Base-by-base conservation (phyloP, 2,113 vertebrate species). In the Poicephalus meyeri region DNA sequence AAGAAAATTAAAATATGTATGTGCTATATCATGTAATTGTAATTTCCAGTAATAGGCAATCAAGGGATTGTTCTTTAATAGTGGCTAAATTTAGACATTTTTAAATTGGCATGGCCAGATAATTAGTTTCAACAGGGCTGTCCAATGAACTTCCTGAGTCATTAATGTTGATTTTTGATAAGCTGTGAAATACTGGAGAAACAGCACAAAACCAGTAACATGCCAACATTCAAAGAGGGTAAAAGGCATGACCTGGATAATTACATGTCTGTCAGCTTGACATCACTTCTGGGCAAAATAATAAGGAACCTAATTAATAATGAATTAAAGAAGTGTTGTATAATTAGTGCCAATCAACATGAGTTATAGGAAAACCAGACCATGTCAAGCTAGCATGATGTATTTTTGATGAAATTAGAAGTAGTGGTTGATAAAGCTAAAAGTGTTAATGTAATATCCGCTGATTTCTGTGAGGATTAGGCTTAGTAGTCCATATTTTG, bases 301-400 rank as follows among this genome's bases (percentile, higher is more conserved):
- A 95, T 95, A 96, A 93, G 93, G 70, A 63, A 84, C 56, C 73
- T 95, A 97, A 96, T 96, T 97, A 95, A 97, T 96, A 96, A 95
- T 87, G 86, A 95, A 96, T 97, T 96, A 95, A 95, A 92, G 69
- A 93, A 81, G 39, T 95, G 89, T 92, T 93, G 52, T 89, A 68
- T 97, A 96, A 97, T 97, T 95, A 97, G 86, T 93, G 95, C 86
- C 86, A 97, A 97, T 97, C 96, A 95, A 95, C 83, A 74, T 87
- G 77, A 95, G 77, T 95, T 95, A 91, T 80, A 93, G 72, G 61
- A 91, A 95, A 93, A 79, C 23, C 33, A 84, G 77, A 81, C 80
- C 80, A 69, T 84, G 70, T 86, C 89, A 87, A 92, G 80, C 76
- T 81, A 91, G 72, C 78, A 23, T 93, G 92, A 68, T 88, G 39